phyloP scores from a whole-genome alignment of 2,888 invertebrate species.

The Tetranychus truncatus region DNA sequence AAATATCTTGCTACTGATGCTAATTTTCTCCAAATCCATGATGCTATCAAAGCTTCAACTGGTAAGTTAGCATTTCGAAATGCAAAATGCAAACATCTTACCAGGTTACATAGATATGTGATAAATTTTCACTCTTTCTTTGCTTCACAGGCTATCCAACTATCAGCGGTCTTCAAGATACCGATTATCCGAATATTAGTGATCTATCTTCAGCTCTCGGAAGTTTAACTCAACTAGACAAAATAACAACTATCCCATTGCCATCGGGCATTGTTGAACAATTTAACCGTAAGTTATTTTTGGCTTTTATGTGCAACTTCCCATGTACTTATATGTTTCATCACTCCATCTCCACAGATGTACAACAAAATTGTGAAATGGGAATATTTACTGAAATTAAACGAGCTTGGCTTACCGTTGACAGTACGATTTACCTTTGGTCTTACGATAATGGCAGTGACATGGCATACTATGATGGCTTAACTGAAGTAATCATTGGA shows the following conservation, averaged over 20 bases:
- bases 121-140: not conserved
- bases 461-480: conserved; percentile 86
- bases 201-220: conserved; percentile 46
- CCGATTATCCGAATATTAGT: conserved; percentile 63
- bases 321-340: not conserved
- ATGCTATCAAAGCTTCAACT: conserved; percentile 44
- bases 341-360: conserved; percentile 42
- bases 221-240: conserved; percentile 33
- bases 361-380: conserved; percentile 90
- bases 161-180: conserved; percentile 71
- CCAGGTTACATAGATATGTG: not conserved
- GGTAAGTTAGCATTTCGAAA: conserved; percentile 31
- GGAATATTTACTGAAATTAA: conserved; percentile 90
- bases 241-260: conserved; percentile 62
- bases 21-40: conserved; percentile 50
- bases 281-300: conserved; percentile 53
- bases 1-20: conserved; percentile 50
- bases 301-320: not conserved
- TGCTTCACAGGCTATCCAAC: conserved; percentile 39
- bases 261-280: conserved; percentile 87
- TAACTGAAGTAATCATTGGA: conserved; percentile 79
- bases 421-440: conserved; percentile 95
- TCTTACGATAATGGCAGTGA: conserved; percentile 86
- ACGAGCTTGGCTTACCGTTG: conserved; percentile 89
- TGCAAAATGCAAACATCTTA: not conserved